Evolutionary conservation across 2,113 vertebrate genomes (phyloP).

Genomic region (Motacilla alba): DNA sequence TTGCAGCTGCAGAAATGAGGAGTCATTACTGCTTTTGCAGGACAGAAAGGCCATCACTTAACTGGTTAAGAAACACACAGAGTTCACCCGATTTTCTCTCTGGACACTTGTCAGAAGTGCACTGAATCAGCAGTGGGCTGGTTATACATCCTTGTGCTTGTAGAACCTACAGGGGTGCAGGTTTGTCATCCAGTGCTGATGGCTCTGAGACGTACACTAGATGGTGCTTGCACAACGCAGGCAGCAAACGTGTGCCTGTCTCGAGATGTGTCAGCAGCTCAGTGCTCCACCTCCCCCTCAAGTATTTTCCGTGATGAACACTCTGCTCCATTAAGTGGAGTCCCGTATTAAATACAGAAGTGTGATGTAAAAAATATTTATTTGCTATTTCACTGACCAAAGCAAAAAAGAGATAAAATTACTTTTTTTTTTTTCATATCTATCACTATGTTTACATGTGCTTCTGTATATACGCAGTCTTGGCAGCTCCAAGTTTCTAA

Average conservation of each 20-base stretch:
- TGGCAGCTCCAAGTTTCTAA: background rate
- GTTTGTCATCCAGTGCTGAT: background rate
- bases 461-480: background rate
- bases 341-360: background rate
- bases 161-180: accelerated
- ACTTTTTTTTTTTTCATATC: background rate
- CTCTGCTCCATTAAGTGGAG: background rate
- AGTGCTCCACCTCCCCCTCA: background rate
- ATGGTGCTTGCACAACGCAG: slow-evolving; percentile 62
- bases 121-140: background rate
- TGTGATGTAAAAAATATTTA: accelerated
- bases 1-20: background rate
- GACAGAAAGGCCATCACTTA: background rate
- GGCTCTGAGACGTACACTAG: slow-evolving; percentile 37
- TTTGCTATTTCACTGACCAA: background rate
- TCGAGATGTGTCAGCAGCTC: background rate
- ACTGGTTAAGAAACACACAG: background rate
- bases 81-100: background rate
- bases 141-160: background rate
- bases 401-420: background rate
- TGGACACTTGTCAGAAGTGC: background rate
- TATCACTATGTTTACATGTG: background rate
- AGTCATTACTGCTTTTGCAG: background rate
- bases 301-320: background rate
- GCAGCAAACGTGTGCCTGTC: background rate